Base-by-base conservation (phyloP, 2,888 invertebrate species). In the Schizotus pectinicornis region DNA sequence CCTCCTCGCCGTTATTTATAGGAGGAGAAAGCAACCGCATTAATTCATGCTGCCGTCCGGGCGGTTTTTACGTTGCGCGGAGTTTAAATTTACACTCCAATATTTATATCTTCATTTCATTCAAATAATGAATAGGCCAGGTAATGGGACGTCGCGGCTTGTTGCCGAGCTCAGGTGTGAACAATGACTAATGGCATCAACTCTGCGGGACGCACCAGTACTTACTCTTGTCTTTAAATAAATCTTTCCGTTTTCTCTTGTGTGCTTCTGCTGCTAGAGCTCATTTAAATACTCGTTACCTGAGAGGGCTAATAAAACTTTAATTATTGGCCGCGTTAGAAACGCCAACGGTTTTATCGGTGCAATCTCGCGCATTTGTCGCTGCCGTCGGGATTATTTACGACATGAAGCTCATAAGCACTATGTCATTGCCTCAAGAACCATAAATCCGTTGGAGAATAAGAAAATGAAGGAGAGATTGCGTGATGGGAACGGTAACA, bases 221-320 rank as follows among this genome's bases (percentile, higher is more conserved):
- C 66, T 62, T 65, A 65, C 62, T 67, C 63, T 67, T 65, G 64
- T 67, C 63, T 61, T 63, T 53, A 57, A 64, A 69, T 67, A 65
- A 67, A 67, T 69, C 67, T 65, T 56, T 30, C 30, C 39, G 32
- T 42, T 34, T 42, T 36, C 56, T 47, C 47, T 55, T 43, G 47
- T 50, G 33, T 37, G 11, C 8, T 35, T 7, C n/a, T 13, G 14
- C 51, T 51, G 39, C 38, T 50, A 42, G 38, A 31, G 61, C 56
- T 65, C 64, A 62, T 68, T 67, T 67, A 65, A 65, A 63, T 64
- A 58, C 61, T 53, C 56, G 59, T 59, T 56, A 58, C 39, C 36
- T 42, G 41, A 49, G 62, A 60, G 58, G 47, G 52, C 61, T 58
- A 61, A 56, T 56, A 55, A 47, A 59, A 51, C 37, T 46, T 59